These are phyloP conservation scores for Tigriopus californicus DNA, from an alignment of 2,888 invertebrate genomes.

Conservation along the genomic window DNA sequence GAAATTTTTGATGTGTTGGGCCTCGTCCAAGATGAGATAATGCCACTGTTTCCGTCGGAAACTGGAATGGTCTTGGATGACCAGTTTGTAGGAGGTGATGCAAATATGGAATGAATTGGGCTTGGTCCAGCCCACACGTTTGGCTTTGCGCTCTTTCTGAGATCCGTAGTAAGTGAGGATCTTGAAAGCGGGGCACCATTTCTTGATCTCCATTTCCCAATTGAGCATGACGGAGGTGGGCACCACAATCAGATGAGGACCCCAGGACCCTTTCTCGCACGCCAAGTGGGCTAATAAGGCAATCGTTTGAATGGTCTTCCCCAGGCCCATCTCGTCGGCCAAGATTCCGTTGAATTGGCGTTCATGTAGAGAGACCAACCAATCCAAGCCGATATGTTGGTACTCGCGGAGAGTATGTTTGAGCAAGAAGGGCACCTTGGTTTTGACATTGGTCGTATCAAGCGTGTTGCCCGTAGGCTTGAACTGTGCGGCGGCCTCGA, in stretches of 20 bases:
- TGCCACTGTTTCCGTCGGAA: conserved; percentile 96
- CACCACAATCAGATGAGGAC: conserved; percentile 94
- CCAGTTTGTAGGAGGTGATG: conserved; percentile 92
- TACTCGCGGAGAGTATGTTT: conserved; percentile 80
- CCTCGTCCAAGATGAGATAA: conserved; percentile 91
- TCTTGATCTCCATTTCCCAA: conserved; percentile 99
- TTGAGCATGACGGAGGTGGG: conserved; percentile 98
- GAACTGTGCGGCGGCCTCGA: conserved; percentile 80
- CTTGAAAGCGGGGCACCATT: conserved; percentile 99
- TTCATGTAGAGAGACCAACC: conserved; percentile 90
- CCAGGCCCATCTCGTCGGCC: conserved; percentile 92
- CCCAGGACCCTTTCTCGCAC: conserved; percentile 81
- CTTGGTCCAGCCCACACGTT: conserved; percentile 88
- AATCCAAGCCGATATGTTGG: conserved; percentile 90
- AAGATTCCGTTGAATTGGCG: conserved; percentile 85
- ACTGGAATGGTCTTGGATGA: conserved; percentile 93
- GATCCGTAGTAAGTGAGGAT: conserved; percentile 94
- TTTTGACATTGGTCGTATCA: conserved; percentile 76
- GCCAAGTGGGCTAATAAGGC: conserved; percentile 82
- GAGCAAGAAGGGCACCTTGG: conserved; percentile 77
- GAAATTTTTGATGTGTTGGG: conserved; percentile 98
- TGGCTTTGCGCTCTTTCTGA: conserved; percentile 79
- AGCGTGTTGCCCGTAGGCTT: conserved; percentile 96
- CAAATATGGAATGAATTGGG: conserved; percentile 95
- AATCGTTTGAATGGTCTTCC: conserved; percentile 93